A percentile compares a stretch with the other conserved stretches of the same genome.
These are phyloP conservation scores for Carcina quercana DNA, from an alignment of 2,888 invertebrate species.

Conservation along the genomic window DNA sequence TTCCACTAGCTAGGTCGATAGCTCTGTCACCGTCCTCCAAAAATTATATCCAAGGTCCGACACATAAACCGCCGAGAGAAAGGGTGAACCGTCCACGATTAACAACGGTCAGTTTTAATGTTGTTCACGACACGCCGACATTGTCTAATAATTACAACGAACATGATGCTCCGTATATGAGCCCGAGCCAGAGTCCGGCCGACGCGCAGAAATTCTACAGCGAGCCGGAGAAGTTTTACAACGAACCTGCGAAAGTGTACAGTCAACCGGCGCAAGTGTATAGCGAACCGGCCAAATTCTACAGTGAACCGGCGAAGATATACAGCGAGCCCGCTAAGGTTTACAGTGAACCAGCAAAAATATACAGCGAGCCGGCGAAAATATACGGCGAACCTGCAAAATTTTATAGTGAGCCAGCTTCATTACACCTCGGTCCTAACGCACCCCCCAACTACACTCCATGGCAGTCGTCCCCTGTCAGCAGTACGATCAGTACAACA, in stretches of 20 bases:
- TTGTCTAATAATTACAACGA: conserved; percentile 29
- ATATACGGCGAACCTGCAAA: conserved; percentile 75
- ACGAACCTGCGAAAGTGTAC: conserved; percentile 47
- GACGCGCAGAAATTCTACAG: conserved; percentile 34
- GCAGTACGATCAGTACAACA: conserved; percentile 33
- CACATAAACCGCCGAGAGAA: conserved; percentile 29
- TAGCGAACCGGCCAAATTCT: conserved; percentile 65
- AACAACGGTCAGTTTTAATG: conserved; percentile 58
- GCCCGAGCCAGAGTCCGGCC: conserved; percentile 24
- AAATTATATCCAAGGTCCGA: conserved; percentile 40
- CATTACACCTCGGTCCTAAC: conserved; percentile 40
- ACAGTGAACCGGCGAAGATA: conserved; percentile 64
- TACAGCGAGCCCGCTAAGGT: conserved; percentile 70
- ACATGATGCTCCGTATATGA: conserved; percentile 25
- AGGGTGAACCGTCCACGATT: conserved; percentile 38
- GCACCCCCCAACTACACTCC: conserved; percentile 26
- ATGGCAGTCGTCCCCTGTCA: conserved; percentile 29
- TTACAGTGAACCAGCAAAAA: conserved; percentile 73
- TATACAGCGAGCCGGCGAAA: conserved; percentile 73
- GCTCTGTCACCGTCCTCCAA: conserved; percentile 35
- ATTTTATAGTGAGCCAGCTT: conserved; percentile 73
- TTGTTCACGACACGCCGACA: conserved; percentile 48
- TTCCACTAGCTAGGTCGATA: conserved; percentile 38
- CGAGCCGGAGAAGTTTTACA: conserved; percentile 47
- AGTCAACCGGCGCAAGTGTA: conserved; percentile 54